Base-by-base conservation (phyloP, 2,113 vertebrate species). In the Aix galericulata region DNA sequence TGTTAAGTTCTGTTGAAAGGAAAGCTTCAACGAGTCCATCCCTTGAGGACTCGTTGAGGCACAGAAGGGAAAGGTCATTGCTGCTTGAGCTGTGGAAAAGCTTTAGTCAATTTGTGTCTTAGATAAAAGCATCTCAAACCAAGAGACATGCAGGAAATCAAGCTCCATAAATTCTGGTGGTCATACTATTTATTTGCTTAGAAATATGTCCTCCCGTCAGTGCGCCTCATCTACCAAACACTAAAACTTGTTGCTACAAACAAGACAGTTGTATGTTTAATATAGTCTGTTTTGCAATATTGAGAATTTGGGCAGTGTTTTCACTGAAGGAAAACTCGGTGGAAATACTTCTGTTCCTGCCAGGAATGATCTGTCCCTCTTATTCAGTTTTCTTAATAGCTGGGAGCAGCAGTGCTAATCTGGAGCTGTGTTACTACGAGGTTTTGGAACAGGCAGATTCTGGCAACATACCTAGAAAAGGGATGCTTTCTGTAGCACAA, bases 321-420 rank as follows among this genome's bases (percentile, higher is more conserved):
- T 58, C 79, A 60, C 79, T 85, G 89, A 77, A 58, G 84, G 78
- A 82, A 25, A 16, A 31, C 53, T 82, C 14, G 48, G 74, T 92
- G 89, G 58, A 92, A 89, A 94, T 29, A 22, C 8, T 95, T 64
- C 1, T 22, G 3, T 21, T 63, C 5, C 17, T 88, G 94, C 94
- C 91, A 95, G 92, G 76, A 86, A 83, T 95, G 93, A 94, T 90
- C 79, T 97, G 75, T 95, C 46, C 85, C 85, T 89, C 59, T 93
- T 74, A 36, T 83, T 89, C 58, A 73, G 81, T 62, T 68, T 84
- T 68, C 84, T 86, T 8, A 9, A 69, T 29, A 73, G 64, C 44
- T 56, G 76, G 62, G 76, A 91, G 84, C 72, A 82, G 62, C 56
- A 53, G 27, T 15, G 50, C 63, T 94, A 0, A 74, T 73, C 89